Evolutionary conservation across 2,113 vertebrate genomes (phyloP).

Genomic region (Melanerpes formicivorus): DNA sequence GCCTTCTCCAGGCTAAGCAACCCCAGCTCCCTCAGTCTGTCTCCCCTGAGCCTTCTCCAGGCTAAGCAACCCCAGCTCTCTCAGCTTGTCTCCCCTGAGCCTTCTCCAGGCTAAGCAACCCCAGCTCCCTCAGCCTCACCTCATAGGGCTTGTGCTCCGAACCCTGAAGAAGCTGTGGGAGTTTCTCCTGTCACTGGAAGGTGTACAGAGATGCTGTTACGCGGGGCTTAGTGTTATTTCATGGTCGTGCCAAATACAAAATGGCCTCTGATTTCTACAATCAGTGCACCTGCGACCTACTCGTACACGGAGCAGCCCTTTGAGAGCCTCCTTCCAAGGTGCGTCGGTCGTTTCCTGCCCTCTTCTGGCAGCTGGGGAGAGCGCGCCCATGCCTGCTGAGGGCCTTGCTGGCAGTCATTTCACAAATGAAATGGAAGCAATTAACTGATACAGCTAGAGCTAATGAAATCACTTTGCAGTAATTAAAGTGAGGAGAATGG

Average conservation of each 20-base stretch:
- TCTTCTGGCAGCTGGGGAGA: neutral
- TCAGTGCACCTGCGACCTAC: neutral
- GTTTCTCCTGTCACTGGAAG: neutral
- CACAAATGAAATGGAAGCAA: neutral
- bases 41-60: too few relatives aligned
- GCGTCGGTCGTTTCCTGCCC: neutral
- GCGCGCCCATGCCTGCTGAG: neutral
- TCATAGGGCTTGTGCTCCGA: too few relatives aligned
- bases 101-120: too few relatives aligned
- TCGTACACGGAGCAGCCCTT: accelerated
- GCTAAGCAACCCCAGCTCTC: too few relatives aligned
- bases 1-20: too few relatives aligned
- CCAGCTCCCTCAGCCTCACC: too few relatives aligned
- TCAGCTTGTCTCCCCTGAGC: too few relatives aligned
- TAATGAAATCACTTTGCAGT: neutral
- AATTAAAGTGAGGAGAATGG: neutral
- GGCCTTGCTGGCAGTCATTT: neutral
- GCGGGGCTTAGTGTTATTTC: too few relatives aligned
- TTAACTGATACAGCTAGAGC: neutral
- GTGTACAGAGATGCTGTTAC: accelerated
- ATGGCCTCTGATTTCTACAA: neutral
- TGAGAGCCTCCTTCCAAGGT: accelerated
- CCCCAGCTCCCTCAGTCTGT: too few relatives aligned
- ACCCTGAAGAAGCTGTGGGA: neutral
- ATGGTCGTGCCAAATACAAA: neutral